Evolutionary conservation across 37 sponge, comb jelly and placozoan species (phyloP), one percentile per base, ranked within the genome.

Genomic region (Hormiphora californensis): DNA sequence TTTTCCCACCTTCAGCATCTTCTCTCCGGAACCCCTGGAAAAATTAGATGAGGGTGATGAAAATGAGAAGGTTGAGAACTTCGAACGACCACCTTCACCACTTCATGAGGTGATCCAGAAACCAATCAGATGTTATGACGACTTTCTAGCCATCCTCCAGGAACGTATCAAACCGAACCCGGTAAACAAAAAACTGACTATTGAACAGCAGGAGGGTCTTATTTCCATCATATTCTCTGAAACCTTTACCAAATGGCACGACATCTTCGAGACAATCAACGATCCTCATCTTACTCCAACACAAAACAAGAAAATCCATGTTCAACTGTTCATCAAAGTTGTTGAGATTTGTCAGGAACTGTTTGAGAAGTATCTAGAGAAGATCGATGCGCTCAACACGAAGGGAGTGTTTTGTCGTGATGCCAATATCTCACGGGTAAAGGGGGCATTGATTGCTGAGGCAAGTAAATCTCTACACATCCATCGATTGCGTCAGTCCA

Each of bases 1-100:
- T 22, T 73, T 73, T 28, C 81, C 81, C 81, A 43, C 81, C 81
- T 33, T 73, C 81, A 41, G 44, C 81, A 73, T 73, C 81, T 73
- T 73, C 81, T 73, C 81, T 3, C 81, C 81, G 11, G 81, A 73
- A 36, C 81, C 81, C 1, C 36, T 33, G 5, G 81, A 73, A 30
- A 33, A 73, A 11, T n/a, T 73, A 4, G 81, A 73, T 1, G 81
- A 73, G 35, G 81, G 40, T 40, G 81, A 73, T 33, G 81, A 73
- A 40, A 19, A 5, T 0, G 81, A 73, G 25, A 73, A 73, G 43
- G 28, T 22, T 2, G 81, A 73, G 46, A 30, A 15, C 1, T 73
- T 73, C 46, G 81, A 73, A 28, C 41, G 81, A 2, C 81, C 81
- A 8, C 81, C 81, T 28, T 73, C 81, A 4, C 81, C 81, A 8